Evolutionary conservation across 1,140 invertebrate genomes (phyloP).

Genomic region (Lysiphlebus fabarum): DNA sequence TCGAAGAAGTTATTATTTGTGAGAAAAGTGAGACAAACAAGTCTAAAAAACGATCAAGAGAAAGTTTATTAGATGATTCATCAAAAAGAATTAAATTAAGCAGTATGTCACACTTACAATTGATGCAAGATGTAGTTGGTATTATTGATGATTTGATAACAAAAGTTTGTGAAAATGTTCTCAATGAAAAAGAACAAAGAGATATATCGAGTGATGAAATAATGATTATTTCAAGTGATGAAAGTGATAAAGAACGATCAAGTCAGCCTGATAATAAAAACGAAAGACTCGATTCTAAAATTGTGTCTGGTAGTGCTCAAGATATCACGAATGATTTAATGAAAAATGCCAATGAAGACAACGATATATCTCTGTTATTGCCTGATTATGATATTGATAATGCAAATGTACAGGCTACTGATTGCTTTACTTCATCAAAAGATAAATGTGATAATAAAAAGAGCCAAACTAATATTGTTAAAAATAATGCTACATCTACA

Average conservation of each 20-base stretch:
- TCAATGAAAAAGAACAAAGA: slow-evolving; percentile 14
- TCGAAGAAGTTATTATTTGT: slow-evolving; percentile 34
- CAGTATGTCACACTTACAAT: slow-evolving; percentile 45
- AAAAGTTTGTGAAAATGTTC: slow-evolving; percentile 43
- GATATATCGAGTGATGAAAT: slow-evolving; percentile 33
- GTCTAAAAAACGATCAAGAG: slow-evolving; percentile 34
- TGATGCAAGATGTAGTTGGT: slow-evolving; percentile 52
- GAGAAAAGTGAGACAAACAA: slow-evolving; percentile 31
- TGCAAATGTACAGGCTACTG: slow-evolving; percentile 28
- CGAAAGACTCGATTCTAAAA: slow-evolving; percentile 21
- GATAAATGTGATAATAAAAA: slow-evolving; percentile 41
- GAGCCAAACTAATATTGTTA: slow-evolving; percentile 24
- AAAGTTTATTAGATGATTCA: slow-evolving; percentile 25
- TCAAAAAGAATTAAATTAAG: slow-evolving; percentile 43
- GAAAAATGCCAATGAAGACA: slow-evolving; percentile 34
- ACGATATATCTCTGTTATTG: no score
- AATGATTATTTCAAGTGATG: slow-evolving; percentile 46
- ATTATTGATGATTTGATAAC: slow-evolving; percentile 50
- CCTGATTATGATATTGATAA: not conserved
- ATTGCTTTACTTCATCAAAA: slow-evolving; percentile 20
- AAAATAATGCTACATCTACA: slow-evolving; percentile 32
- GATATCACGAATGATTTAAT: slow-evolving; percentile 55
- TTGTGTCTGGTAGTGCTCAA: slow-evolving; percentile 43
- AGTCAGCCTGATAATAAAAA: slow-evolving; percentile 4
- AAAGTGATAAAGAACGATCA: slow-evolving; percentile 38